A percentile compares a stretch with the other conserved stretches of the same genome.
These are phyloP conservation scores for Todus mexicanus DNA, from an alignment of 2,797 vertebrate genomes.

Conservation along the genomic window DNA sequence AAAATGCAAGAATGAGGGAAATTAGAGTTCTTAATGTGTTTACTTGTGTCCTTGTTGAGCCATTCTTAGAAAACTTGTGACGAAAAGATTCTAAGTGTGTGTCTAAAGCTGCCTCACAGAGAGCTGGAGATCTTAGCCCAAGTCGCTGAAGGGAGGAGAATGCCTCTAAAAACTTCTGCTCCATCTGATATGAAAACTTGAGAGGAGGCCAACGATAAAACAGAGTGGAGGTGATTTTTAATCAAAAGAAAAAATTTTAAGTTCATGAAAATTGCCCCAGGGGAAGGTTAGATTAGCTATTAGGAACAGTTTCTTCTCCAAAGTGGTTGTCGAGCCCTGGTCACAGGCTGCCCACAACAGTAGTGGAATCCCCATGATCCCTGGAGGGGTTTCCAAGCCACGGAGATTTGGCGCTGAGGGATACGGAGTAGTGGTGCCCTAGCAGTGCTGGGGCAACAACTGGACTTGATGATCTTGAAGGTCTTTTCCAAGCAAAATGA, in stretches of 20 bases:
- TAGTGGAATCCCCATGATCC: background rate
- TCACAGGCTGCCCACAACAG: background rate
- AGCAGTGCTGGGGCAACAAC: background rate
- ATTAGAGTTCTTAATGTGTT: background rate
- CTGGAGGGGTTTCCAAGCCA: background rate
- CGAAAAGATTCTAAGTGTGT: accelerated
- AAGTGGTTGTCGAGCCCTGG: background rate
- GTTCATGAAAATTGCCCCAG: background rate
- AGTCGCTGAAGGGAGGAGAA: background rate
- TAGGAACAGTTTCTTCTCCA: background rate
- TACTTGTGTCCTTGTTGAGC: background rate
- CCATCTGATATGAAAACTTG: background rate
- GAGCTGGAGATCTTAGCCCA: background rate
- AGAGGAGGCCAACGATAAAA: background rate
- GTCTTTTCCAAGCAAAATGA: background rate
- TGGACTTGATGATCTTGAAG: background rate
- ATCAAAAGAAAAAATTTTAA: background rate
- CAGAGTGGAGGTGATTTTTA: background rate
- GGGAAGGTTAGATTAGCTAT: background rate
- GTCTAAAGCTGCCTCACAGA: too few species aligned
- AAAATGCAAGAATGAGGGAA: background rate
- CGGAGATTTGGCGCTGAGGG: background rate
- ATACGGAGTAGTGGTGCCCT: background rate
- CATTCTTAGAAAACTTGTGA: background rate
- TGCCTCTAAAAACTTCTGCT: background rate